These are phyloP conservation scores for Diplolepis rosae DNA, from an alignment of 2,888 invertebrate genomes.

Conservation along the genomic window DNA sequence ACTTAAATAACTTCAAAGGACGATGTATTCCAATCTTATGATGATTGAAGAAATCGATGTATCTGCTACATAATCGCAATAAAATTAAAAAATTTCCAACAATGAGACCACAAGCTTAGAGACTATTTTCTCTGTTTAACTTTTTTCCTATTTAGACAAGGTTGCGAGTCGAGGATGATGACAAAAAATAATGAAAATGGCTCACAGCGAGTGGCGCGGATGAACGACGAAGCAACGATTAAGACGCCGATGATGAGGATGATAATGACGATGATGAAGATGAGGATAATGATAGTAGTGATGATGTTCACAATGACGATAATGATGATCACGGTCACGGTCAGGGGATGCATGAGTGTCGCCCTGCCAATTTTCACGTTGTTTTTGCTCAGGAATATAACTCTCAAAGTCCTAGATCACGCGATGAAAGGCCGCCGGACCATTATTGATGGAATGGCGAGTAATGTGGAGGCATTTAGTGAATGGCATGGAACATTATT, in stretches of 20 bases:
- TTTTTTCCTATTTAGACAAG: conserved; percentile 18
- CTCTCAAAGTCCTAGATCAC: conserved; percentile 42
- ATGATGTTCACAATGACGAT: conserved; percentile 19
- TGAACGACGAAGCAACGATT: conserved; percentile 17
- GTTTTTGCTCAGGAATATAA: conserved; percentile 38
- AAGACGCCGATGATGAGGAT: conserved; percentile 16
- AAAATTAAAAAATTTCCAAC: too few relatives aligned
- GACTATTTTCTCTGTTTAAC: neutral
- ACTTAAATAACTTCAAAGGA: too few relatives aligned
- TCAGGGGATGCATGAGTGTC: conserved; percentile 36
- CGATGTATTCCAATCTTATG: too few relatives aligned
- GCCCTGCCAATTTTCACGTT: conserved; percentile 15
- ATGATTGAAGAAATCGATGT: too few relatives aligned
- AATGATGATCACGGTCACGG: conserved; percentile 39
- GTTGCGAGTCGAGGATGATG: conserved; percentile 7
- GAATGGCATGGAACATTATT: conserved; percentile 52
- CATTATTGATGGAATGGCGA: conserved; percentile 46
- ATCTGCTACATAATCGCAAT: too few relatives aligned
- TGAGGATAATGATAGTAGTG: conserved; percentile 15
- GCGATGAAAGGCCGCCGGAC: conserved; percentile 42
- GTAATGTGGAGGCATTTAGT: conserved; percentile 49
- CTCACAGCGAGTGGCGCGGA: conserved; percentile 10
- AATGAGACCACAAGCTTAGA: too few relatives aligned
- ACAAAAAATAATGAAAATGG: conserved; percentile 18
- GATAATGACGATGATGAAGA: conserved; percentile 8